phyloP scores from a whole-genome alignment of 2,797 vertebrate genomes.

The Streptopelia turtur region DNA sequence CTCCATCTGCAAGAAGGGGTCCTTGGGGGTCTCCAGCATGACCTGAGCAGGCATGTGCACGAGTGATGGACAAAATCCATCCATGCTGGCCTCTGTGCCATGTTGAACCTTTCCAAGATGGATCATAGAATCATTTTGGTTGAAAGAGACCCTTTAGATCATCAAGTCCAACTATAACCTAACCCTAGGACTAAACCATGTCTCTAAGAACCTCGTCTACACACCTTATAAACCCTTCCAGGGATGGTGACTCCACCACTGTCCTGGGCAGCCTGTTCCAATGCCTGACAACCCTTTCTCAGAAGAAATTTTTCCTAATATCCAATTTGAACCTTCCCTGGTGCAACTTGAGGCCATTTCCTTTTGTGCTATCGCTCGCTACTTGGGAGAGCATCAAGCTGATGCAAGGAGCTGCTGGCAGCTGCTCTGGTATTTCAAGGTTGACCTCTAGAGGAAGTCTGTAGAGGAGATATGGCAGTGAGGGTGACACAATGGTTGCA shows the following conservation, averaged over 20 bases:
- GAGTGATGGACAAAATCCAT: neutral
- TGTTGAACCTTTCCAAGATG: neutral
- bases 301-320: too few relatives aligned
- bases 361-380: too few relatives aligned
- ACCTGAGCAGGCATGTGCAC: neutral
- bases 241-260: too few relatives aligned
- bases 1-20: neutral
- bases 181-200: too few relatives aligned
- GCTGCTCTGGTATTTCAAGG: constrained; percentile 3
- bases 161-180: too few relatives aligned
- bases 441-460: constrained; percentile 50
- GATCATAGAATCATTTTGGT: neutral
- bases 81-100: neutral
- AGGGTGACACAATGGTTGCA: neutral
- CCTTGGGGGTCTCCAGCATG: neutral
- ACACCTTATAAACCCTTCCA: too few relatives aligned
- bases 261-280: too few relatives aligned
- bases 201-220: too few relatives aligned
- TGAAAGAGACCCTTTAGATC: too few relatives aligned
- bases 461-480: neutral
- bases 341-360: too few relatives aligned
- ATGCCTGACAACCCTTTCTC: too few relatives aligned
- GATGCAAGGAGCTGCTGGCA: neutral
- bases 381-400: neutral
- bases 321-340: too few relatives aligned